Percentiles rank a stretch among this genome's conserved stretches.
These are phyloP conservation scores for Syngnathus rostellatus DNA, from an alignment of 2,797 vertebrate genomes.

Conservation along the genomic window DNA sequence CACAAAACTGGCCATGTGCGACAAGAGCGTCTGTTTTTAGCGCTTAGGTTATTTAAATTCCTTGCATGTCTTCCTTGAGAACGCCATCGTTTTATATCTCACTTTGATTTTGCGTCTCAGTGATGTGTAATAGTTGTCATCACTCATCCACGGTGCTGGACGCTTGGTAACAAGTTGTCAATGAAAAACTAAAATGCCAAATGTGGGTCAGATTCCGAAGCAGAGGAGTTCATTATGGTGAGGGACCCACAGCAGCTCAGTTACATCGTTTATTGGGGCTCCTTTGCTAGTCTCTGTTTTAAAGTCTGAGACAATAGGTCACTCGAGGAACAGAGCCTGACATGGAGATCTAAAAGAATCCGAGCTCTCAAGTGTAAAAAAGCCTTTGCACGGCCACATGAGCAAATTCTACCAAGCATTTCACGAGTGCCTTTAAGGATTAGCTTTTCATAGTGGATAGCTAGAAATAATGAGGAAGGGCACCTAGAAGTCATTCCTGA, in stretches of 20 bases:
- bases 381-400: neutral
- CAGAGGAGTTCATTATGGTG: conserved; percentile 45
- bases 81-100: conserved; percentile 12
- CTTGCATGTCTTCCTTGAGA: conserved; percentile 12
- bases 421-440: neutral
- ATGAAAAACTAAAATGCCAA: conserved; percentile 27
- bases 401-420: conserved; percentile 3
- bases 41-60: conserved; percentile 24
- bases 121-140: conserved; percentile 8
- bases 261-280: conserved; percentile 34
- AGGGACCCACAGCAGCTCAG: conserved; percentile 37
- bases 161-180: conserved; percentile 6
- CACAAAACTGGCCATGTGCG: conserved; percentile 17
- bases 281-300: conserved; percentile 30
- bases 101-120: conserved; percentile 22
- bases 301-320: conserved; percentile 35
- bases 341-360: conserved; percentile 25
- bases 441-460: neutral
- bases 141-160: neutral
- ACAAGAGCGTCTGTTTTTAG: conserved; percentile 14
- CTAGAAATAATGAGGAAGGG: conserved; percentile 16
- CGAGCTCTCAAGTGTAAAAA: conserved; percentile 12
- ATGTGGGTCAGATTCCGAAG: conserved; percentile 39
- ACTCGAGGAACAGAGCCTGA: conserved; percentile 20
- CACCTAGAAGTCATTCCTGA: conserved; percentile 20